These are phyloP conservation scores for Calosoma granatense DNA, from an alignment of 1,140 invertebrate genomes.

Conservation along the genomic window DNA sequence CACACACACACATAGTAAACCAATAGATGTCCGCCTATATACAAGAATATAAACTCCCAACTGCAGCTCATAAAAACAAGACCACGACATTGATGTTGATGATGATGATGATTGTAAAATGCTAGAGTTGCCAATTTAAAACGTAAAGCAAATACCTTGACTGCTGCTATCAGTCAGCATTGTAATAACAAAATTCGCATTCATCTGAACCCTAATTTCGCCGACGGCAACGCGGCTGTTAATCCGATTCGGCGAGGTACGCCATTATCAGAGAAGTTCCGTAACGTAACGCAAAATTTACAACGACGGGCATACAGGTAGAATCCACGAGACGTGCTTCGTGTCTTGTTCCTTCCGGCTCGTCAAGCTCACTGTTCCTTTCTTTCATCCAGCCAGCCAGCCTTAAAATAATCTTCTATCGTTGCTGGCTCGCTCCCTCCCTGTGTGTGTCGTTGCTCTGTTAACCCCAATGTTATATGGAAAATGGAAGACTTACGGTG, in stretches of 20 bases:
- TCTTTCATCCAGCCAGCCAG: slow-evolving; percentile 15
- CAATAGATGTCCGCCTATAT: not conserved
- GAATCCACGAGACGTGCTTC: not conserved
- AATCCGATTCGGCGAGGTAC: not conserved
- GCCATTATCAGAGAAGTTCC: not conserved
- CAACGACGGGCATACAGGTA: not conserved
- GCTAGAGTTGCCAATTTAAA: slow-evolving; percentile 19
- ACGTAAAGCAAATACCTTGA: slow-evolving; percentile 19
- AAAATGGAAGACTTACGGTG: slow-evolving; percentile 1
- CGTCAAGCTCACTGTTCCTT: slow-evolving; percentile 15
- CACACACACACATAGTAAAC: not conserved
- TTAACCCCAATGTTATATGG: not conserved
- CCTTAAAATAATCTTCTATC: slow-evolving; percentile 16
- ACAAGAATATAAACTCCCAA: not conserved
- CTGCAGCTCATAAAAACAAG: slow-evolving; percentile 17
- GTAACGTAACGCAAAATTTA: not conserved
- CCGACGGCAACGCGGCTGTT: not conserved
- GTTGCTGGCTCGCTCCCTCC: slow-evolving; percentile 4
- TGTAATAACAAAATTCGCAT: not conserved
- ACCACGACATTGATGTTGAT: slow-evolving; percentile 9
- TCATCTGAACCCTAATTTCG: not conserved
- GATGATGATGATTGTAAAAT: no score
- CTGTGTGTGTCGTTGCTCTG: not conserved
- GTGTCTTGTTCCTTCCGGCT: slow-evolving; percentile 14
- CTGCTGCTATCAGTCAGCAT: not conserved